Percentiles rank a stretch among this genome's conserved stretches.
These are phyloP conservation scores for Mobula birostris DNA, from an alignment of 2,113 vertebrate species.

Conservation along the genomic window DNA sequence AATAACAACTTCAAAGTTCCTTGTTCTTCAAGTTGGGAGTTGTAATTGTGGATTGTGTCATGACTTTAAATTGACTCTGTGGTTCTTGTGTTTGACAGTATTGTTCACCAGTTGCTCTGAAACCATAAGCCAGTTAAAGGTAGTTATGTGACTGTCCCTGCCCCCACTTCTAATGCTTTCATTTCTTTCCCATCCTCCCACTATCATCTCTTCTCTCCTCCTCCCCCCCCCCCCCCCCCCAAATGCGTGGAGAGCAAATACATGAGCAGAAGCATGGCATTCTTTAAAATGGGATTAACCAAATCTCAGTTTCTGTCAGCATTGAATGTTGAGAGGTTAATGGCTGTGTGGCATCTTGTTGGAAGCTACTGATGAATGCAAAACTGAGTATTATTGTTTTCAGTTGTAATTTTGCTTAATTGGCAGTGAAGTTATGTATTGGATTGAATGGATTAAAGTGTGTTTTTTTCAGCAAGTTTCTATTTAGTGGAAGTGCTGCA, in stretches of 20 bases:
- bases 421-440: not conserved
- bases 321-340: conserved; percentile 66
- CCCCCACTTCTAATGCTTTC: not conserved
- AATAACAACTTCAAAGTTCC: too few species aligned
- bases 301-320: conserved; percentile 57
- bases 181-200: not conserved
- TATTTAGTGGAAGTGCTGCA: not conserved
- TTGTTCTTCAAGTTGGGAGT: not conserved
- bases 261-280: conserved; percentile 60
- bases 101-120: not conserved
- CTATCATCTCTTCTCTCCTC: not conserved
- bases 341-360: conserved; percentile 66
- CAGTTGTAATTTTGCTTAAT: conserved; percentile 50
- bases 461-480: too few species aligned
- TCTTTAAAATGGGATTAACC: conserved; percentile 68
- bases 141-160: not conserved
- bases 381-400: conserved; percentile 57
- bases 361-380: conserved; percentile 60
- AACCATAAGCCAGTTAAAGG: not conserved
- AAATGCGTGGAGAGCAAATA: conserved; percentile 48
- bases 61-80: not conserved
- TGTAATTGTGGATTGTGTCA: not conserved
- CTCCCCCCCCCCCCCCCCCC: conserved; percentile 41
- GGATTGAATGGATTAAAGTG: not conserved
- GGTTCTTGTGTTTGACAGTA: not conserved